Evolutionary conservation across 2,797 vertebrate genomes (phyloP).

Genomic region (Phrynocephalus forsythii): DNA sequence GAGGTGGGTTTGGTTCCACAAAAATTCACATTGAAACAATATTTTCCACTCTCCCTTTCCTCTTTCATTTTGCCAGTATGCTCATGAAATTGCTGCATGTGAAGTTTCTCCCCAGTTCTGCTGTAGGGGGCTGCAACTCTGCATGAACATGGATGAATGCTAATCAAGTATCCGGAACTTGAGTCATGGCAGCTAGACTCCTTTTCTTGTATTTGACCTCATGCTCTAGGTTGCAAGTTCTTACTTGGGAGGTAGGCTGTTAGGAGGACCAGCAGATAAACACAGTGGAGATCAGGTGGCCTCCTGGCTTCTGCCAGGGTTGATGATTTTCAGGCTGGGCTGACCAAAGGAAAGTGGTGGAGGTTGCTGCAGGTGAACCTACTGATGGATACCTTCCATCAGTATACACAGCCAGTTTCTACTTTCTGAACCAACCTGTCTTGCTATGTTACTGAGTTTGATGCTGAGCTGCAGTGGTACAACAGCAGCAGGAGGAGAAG

Average conservation of each 20-base stretch:
- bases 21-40: too few species aligned
- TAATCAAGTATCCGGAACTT: too few species aligned
- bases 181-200: too few species aligned
- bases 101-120: neutral
- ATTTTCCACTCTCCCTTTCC: too few species aligned
- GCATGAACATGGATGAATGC: neutral
- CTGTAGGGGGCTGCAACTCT: too few species aligned
- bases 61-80: too few species aligned
- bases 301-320: neutral
- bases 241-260: neutral
- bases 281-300: neutral
- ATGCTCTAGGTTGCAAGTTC: neutral
- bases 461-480: too few species aligned
- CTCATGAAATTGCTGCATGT: neutral
- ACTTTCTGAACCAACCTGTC: too few species aligned
- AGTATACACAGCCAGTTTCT: too few species aligned
- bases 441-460: too few species aligned
- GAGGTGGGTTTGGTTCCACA: too few species aligned
- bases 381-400: neutral
- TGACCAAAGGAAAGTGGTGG: neutral
- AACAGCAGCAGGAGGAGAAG: too few species aligned
- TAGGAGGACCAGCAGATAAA: neutral
- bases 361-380: neutral
- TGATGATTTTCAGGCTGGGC: neutral
- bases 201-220: neutral